These are phyloP conservation scores for Cydia amplana DNA, from an alignment of 1,140 invertebrate species.

Conservation along the genomic window DNA sequence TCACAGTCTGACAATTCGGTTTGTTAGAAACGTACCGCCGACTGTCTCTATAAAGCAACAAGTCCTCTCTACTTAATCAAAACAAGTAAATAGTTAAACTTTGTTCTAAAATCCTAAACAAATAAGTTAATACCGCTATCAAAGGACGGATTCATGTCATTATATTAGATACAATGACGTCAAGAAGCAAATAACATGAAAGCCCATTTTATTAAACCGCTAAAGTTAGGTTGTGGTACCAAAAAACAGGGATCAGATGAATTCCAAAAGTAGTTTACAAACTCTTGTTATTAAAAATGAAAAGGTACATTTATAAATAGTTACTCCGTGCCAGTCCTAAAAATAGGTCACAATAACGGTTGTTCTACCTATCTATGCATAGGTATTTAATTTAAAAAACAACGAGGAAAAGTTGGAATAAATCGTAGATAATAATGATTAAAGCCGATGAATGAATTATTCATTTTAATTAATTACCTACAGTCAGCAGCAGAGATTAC, in stretches of 20 bases:
- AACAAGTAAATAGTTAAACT: not conserved
- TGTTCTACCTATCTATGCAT: too few relatives aligned
- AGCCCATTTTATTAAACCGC: slow-evolving; percentile 23
- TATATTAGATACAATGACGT: slow-evolving; percentile 9
- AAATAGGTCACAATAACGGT: too few relatives aligned
- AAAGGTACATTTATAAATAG: not conserved
- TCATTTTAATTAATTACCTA: too few relatives aligned
- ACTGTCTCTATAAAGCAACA: too few relatives aligned
- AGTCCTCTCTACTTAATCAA: not conserved
- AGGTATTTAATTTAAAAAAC: too few relatives aligned
- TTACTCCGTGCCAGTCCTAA: too few relatives aligned
- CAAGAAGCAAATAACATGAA: not conserved
- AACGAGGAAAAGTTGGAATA: too few relatives aligned
- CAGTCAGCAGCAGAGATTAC: too few relatives aligned
- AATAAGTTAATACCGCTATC: slow-evolving; percentile 3
- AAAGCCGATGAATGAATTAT: too few relatives aligned
- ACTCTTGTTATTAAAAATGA: not conserved
- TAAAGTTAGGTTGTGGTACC: not conserved
- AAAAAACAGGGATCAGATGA: not conserved
- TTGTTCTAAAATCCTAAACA: slow-evolving; percentile 22
- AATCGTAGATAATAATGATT: too few relatives aligned
- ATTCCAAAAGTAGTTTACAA: not conserved
- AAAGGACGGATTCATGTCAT: slow-evolving; percentile 4
- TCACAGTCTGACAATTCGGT: too few relatives aligned
- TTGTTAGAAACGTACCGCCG: too few relatives aligned